Conservation (phyloP, 2,113 vertebrate species). For the Gnathonemus echidnorhynchus region DNA sequence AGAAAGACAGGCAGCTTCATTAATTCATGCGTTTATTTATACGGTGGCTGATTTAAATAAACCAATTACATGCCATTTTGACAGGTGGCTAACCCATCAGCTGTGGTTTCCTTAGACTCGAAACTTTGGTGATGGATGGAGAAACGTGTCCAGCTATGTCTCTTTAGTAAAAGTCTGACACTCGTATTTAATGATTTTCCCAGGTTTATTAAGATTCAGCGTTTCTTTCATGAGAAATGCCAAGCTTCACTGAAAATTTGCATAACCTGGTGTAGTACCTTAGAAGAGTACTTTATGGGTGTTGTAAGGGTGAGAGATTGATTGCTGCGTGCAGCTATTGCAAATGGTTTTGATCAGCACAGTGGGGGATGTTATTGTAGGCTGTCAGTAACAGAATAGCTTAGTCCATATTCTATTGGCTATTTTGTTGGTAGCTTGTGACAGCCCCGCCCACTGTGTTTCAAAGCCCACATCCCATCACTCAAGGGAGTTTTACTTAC, state of each 20-base stretch:
- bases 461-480: neutral
- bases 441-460: neutral
- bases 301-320: neutral
- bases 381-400: neutral
- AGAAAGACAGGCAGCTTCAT: slow-evolving; percentile 1
- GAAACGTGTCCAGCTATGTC: neutral
- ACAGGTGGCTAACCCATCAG: slow-evolving; percentile 4
- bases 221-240: neutral
- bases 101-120: neutral
- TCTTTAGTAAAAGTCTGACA: neutral
- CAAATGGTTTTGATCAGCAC: neutral
- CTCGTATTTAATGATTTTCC: neutral
- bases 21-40: slow-evolving; percentile 22
- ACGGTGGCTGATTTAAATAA: slow-evolving; percentile 20
- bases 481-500: neutral
- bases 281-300: neutral
- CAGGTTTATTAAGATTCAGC: neutral
- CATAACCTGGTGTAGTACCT: neutral
- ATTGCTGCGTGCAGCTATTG: neutral
- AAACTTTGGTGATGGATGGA: neutral
- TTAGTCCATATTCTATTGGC: neutral
- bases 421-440: neutral
- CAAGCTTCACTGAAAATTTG: neutral
- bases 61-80: slow-evolving; percentile 19
- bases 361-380: neutral